Percentiles rank a stretch among this genome's conserved stretches.
These are phyloP conservation scores for Chaetoderma sp. DNA, from an alignment of 2,888 invertebrate species.

Conservation along the genomic window DNA sequence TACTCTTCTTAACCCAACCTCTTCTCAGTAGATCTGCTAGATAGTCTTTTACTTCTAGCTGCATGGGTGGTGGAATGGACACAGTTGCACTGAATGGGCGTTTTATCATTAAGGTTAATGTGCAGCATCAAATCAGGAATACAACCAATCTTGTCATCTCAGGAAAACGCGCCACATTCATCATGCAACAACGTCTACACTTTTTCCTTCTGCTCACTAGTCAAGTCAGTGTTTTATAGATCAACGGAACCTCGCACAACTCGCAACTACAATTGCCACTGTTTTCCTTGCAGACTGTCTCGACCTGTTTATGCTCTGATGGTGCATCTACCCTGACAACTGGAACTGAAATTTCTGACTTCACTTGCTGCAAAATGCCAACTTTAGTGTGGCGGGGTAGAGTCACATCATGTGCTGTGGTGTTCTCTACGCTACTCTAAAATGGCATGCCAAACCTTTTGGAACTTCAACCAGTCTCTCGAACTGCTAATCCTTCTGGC, in stretches of 20 bases:
- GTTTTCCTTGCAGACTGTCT: no score
- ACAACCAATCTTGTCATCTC: slow-evolving; percentile 32
- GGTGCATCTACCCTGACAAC: no score
- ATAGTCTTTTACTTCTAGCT: slow-evolving; percentile 40
- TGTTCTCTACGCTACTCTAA: background rate
- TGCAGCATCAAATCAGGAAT: slow-evolving; percentile 28
- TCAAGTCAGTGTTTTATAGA: slow-evolving; percentile 5
- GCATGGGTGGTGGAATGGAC: slow-evolving; percentile 33
- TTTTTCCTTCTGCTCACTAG: slow-evolving; percentile 14
- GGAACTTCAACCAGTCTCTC: background rate
- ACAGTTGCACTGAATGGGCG: slow-evolving; percentile 32
- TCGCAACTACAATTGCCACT: no score
- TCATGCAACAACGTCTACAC: slow-evolving; percentile 27
- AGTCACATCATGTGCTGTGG: background rate
- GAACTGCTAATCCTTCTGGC: no score
- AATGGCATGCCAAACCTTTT: background rate
- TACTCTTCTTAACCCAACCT: slow-evolving; percentile 24
- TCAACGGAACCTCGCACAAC: slow-evolving; percentile 38
- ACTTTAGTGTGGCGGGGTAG: background rate
- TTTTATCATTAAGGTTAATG: slow-evolving; percentile 30
- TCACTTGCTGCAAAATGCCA: background rate
- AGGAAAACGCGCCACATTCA: slow-evolving; percentile 32
- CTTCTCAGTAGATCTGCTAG: slow-evolving; percentile 26
- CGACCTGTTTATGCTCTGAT: no score
- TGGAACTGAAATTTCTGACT: background rate